Base-by-base conservation (phyloP, 2,888 invertebrate species). In the Eupithecia pulchellata region DNA sequence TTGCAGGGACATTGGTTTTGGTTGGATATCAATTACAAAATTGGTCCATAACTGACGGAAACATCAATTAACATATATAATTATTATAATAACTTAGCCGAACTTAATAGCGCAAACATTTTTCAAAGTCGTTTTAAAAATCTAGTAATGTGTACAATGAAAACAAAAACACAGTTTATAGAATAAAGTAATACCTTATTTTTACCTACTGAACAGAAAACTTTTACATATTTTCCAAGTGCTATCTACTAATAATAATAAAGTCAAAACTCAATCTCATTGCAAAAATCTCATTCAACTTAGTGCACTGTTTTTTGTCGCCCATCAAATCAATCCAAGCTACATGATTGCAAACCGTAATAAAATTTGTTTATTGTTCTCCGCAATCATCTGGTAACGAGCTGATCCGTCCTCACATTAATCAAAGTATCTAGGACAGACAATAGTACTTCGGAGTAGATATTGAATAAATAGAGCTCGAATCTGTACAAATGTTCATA, bases 351-450 rank as follows among this genome's bases (percentile, higher is more conserved):
- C 65, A 73, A n/a, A 64, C 66, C n/a, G 66, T 63, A 72, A 74
- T 63, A 60, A 67, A 77, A 68, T 80, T 77, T 80, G 75, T 80
- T 82, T 75, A 75, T 74, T 74, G 73, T 71, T 69, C 73, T 72
- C 72, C 67, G 76, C 81, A 80, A 87, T 74, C 73, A 87, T 74
- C 70, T 62, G 34, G 55, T 65, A 76, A 71, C 69, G 66, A 62
- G 66, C 68, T 71, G 74, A 75, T 64, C 70, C 69, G 84, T 83
- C 79, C 79, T 81, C 82, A 80, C 87, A 89, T 90, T 89, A 87
- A 89, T 89, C 89, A 90, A 84, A 85, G 80, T 82, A 88, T 81
- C 84, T 82, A 76, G 83, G 82, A 87, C 85, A 83, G 77, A 75
- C 77, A 80, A 81, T 81, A 29, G 64, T 72, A 72, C 75, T 67